phyloP scores from a whole-genome alignment of 2,113 vertebrate species.

The Pristiophorus japonicus region DNA sequence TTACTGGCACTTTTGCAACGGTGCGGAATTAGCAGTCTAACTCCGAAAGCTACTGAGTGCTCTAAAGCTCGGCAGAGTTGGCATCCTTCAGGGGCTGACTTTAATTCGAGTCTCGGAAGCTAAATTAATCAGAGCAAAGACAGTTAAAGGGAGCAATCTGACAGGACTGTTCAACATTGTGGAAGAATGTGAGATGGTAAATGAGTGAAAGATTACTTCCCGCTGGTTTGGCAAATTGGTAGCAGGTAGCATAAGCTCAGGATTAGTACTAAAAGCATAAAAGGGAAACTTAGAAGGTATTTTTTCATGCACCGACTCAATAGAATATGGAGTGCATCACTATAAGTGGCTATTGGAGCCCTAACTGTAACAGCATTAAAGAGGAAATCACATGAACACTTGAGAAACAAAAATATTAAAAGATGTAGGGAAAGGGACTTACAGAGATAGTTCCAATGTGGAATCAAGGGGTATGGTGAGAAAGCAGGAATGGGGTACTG shows the following conservation, averaged over 20 bases:
- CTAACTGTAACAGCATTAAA: background rate
- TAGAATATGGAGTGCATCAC: background rate
- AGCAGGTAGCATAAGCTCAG: background rate
- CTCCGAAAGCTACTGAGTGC: background rate
- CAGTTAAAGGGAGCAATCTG: background rate
- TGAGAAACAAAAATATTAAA: background rate
- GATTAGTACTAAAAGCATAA: background rate
- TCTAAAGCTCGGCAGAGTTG: no score
- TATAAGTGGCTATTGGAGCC: background rate
- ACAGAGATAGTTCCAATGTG: background rate
- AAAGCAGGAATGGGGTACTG: no score
- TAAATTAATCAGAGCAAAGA: background rate
- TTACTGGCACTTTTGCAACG: background rate
- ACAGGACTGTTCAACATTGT: background rate
- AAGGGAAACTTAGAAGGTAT: background rate
- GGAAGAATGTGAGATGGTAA: background rate
- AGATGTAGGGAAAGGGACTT: background rate
- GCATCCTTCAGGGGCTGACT: background rate
- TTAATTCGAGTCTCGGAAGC: background rate
- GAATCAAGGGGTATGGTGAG: no score
- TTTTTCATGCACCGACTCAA: background rate
- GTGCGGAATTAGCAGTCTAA: background rate
- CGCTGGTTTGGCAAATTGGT: background rate
- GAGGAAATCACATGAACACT: background rate
- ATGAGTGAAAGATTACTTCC: background rate